Evolutionary conservation across 2,888 invertebrate species (phyloP), one percentile per base, ranked within the genome.

Genomic region (Sialis fuliginosa): DNA sequence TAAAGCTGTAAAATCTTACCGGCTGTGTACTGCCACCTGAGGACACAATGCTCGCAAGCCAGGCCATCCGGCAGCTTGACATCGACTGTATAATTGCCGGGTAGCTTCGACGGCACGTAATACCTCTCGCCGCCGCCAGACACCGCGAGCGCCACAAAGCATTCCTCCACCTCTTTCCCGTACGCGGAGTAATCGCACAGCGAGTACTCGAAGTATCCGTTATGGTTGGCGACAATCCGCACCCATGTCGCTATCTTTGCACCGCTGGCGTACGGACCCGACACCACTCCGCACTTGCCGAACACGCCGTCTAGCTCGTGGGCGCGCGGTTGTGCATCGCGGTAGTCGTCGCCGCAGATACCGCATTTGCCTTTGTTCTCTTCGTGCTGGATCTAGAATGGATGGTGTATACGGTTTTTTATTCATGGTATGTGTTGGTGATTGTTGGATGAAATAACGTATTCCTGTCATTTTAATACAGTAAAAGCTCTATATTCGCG

Each of bases 281-380:
- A 63, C 39, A 69, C 59, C 1, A 60, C 52, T 13, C 69, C 68
- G 22, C 22, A 22, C 8, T 53, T 57, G 40, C 71, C 71, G 52
- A 63, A 71, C 44, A 31, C 54, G 39, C 67, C 66, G 6, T 62
- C 63, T 45, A 64, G 62, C 57, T 67, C 67, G 50, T 67, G 65
- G 12, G 56, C 54, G 48, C 63, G 58, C 5, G 66, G 66, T 45
- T 58, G 55, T 5, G 60, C 54, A 46, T 57, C 54, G 6, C 56
- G 52, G 48, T 56, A 65, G 33, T 60, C 53, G 52, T 67, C 67
- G 1, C 66, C 66, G 43, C 66, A 66, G 8, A 60, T 55, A 2
- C 65, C 65, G 50, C 65, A 65, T 31, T 53, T 56, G 3, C 64
- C 64, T 6, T 52, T 53, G 48, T 59, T 53, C 22, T 22, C 22